These are phyloP conservation scores for Genyomyrus donnyi DNA, from an alignment of 2,113 vertebrate genomes.

Conservation along the genomic window DNA sequence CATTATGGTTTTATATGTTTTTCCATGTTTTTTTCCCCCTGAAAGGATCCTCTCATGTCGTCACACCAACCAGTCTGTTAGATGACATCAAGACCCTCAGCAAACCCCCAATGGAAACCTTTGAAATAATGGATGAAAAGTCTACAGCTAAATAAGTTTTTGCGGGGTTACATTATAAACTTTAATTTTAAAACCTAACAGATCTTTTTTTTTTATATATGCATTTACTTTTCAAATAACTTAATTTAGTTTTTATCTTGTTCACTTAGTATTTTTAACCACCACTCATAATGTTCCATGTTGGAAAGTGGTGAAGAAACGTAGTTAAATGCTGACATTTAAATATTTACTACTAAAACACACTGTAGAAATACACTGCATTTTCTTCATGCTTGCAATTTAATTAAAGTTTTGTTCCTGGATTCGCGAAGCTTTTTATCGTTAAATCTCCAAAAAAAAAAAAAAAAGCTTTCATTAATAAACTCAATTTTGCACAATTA, in stretches of 20 bases:
- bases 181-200: conserved; percentile 38
- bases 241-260: background rate
- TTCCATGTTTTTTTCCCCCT: background rate
- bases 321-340: background rate
- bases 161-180: conserved; percentile 24
- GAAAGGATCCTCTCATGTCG: conserved; percentile 85
- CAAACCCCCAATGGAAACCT: conserved; percentile 71
- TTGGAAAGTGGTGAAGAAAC: conserved; percentile 13
- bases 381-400: background rate
- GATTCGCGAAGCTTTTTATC: background rate
- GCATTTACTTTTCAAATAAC: background rate
- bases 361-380: background rate
- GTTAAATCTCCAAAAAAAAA: background rate
- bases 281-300: conserved; percentile 9
- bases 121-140: conserved; percentile 66
- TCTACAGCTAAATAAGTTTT: conserved; percentile 34
- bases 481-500: background rate
- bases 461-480: background rate
- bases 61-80: conserved; percentile 80
- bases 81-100: conserved; percentile 84
- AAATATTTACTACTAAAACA: background rate
- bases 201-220: conserved; percentile 31
- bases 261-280: background rate
- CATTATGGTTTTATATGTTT: background rate
- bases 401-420: background rate